phyloP scores from a whole-genome alignment of 2,113 vertebrate species.

The Cacatua alba region DNA sequence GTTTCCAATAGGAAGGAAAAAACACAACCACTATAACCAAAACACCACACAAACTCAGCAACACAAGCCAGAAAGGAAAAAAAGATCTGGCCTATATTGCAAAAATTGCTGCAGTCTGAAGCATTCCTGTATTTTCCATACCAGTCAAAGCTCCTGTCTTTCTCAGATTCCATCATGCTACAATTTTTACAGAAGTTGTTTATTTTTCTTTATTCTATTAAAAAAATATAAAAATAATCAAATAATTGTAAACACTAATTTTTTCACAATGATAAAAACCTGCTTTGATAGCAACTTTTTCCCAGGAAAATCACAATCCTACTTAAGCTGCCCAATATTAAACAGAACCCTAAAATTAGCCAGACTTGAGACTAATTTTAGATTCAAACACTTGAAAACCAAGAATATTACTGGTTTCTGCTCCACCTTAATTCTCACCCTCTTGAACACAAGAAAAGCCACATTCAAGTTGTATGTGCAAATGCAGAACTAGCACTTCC shows the following conservation, averaged over 20 bases:
- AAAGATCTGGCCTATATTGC: not conserved
- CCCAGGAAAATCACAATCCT: not conserved
- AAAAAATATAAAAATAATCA: not conserved
- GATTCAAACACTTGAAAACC: not conserved
- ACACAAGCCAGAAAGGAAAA: not conserved
- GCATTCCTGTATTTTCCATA: not conserved
- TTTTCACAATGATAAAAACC: not conserved
- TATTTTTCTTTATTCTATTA: not conserved
- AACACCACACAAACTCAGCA: not conserved
- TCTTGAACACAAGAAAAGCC: not conserved
- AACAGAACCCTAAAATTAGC: not conserved
- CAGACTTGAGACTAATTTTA: not conserved
- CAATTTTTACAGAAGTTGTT: not conserved
- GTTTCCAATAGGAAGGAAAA: not conserved
- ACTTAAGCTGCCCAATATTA: not conserved
- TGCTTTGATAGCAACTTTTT: not conserved
- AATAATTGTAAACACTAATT: not conserved
- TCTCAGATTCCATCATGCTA: not conserved
- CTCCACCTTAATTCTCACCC: not conserved
- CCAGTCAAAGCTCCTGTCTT: not conserved
- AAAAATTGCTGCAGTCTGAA: not conserved
- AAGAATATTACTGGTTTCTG: not conserved
- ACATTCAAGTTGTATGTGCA: not conserved
- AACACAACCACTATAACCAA: not conserved
- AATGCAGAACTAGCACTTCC: not conserved